These are phyloP conservation scores for Pachydiplax longipennis DNA, from an alignment of 2,888 invertebrate genomes.

Conservation along the genomic window DNA sequence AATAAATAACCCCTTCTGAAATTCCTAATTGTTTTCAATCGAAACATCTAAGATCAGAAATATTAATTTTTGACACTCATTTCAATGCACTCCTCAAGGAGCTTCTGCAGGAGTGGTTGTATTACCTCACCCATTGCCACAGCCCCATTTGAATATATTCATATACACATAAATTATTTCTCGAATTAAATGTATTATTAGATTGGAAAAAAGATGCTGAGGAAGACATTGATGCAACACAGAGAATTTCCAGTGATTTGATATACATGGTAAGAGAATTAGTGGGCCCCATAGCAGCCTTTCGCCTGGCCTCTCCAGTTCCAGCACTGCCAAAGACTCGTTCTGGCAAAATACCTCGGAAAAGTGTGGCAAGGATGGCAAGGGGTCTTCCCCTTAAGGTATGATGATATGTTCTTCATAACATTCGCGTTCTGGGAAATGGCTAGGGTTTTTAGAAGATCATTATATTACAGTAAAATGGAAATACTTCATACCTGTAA, in stretches of 20 bases:
- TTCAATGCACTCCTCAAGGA: too few species aligned
- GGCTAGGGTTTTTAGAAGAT: background rate
- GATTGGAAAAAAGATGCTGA: conserved; percentile 13
- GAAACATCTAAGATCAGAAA: background rate
- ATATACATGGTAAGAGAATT: conserved; percentile 67
- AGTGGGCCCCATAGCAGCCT: conserved; percentile 89
- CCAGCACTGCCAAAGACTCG: conserved; percentile 85
- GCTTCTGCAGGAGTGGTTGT: too few species aligned
- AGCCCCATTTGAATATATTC: too few species aligned
- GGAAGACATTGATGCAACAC: background rate
- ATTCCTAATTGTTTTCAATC: background rate
- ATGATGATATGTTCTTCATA: background rate
- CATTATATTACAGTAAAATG: background rate
- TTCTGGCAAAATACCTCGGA: conserved; percentile 83
- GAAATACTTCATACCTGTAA: background rate
- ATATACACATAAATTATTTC: background rate
- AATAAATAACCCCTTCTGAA: background rate
- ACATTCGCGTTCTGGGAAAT: background rate
- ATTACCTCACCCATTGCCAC: too few species aligned
- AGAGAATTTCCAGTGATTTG: background rate
- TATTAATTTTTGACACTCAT: background rate
- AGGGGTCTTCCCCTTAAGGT: conserved; percentile 27
- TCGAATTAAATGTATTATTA: background rate
- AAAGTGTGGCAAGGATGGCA: conserved; percentile 85
- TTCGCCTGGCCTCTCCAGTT: conserved; percentile 80